Evolutionary conservation across 1,140 invertebrate species (phyloP), one percentile per base, ranked within the genome.

Genomic region (Coptotermes formosanus): DNA sequence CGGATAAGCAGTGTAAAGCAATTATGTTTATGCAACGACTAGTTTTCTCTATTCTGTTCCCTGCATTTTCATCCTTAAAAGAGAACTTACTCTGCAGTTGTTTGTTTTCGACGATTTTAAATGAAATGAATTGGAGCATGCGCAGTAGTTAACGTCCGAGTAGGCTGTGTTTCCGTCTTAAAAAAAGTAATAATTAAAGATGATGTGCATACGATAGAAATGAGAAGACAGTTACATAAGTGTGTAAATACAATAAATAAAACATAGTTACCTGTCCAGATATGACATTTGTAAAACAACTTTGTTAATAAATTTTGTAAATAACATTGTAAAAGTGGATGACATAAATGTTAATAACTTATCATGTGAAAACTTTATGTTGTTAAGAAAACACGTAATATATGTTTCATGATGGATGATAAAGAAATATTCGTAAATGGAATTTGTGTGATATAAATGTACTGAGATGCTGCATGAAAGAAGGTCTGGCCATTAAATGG

Each of bases 281-380:
- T 30, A 30, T 30, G n/a, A 75, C 7, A n/a, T 75, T 75, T 75
- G 64, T 75, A 75, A 30, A n/a, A 75, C 64, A 12, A 75, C 8
- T 75, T 75, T 75, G 64, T 75, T 75, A 75, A 25, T 8, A n/a
- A 55, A 30, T 75, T 75, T 75, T 75, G 64, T 75, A 75, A 75
- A 75, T 75, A 75, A 75, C 64, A n/a, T 75, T 75, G 64, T 75
- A 75, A 75, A 75, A 75, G 14, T 75, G 25, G 25, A 75, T 75
- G 25, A 2, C 2, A 75, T 75, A 75, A 8, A 75, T 75, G 64
- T 75, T 75, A 7, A 75, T 75, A 16, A 4, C 19, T 55, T 55
- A 21, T 30, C n/a, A 75, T 25, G n/a, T 75, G 25, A 30, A 75
- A 6, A 30, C 7, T 75, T 75, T n/a, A 75, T 75, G n/a, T 75